Evolutionary conservation across 2,888 invertebrate genomes (phyloP), one percentile per base, ranked within the genome.

Genomic region (Bombylius major): DNA sequence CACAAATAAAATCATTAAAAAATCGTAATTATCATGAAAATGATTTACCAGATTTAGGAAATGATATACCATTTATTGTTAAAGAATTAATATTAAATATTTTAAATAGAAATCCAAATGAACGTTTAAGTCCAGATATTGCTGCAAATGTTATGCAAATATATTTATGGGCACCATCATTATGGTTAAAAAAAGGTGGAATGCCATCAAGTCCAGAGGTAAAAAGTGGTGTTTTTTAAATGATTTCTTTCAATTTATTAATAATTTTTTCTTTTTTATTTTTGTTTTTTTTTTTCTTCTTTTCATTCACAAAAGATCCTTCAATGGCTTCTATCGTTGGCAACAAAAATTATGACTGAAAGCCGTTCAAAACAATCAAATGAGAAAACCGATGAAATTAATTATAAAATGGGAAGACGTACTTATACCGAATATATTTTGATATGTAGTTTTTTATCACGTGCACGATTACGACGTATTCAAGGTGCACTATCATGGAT

Each of bases 91-190:
- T 88, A 49, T 75, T 73, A 62, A 82, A 81, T 67, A 76, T 86
- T 59, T 71, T 88, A 57, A 76, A 75, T 62, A 78, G 81, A 58
- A 82, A 79, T 72, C 80, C 84, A 7, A 77, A 77, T 36, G 77
- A 81, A 72, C 76, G 83, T 58, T 73, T 84, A 36, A 79, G 78
- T 69, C 78, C 82, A 3, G 84, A 84, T 65, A 76, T 83, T 58
- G 87, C 87, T n/a, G 86, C 87, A 0, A 87, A 86, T 63, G 77
- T 88, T 51, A 80, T 85, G 67, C 86, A 88, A 66, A 68, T 89
- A 59, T 81, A 81, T 65, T 73, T 88, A 44, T 88, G 87, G 87
- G 86, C 84, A 5, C 87, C 87, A 1, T 83, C 80, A 54, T 69
- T 76, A 12, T 87, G 87, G 87, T 66, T 86, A 0, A 77, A 76